Evolutionary conservation across 92 coral and sea anemone genomes (phyloP).

Genomic region (Pocillopora grandis): DNA sequence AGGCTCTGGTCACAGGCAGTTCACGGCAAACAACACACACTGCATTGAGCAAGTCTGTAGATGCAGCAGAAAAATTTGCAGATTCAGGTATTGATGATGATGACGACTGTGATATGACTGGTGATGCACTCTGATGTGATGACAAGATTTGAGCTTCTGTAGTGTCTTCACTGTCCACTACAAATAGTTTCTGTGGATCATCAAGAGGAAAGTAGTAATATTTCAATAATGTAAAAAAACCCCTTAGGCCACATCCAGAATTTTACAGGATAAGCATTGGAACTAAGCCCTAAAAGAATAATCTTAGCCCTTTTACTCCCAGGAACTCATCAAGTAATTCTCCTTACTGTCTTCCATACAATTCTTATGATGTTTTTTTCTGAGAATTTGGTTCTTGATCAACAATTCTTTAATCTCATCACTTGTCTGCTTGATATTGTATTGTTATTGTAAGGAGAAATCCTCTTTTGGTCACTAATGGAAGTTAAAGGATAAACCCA

Average conservation of each 20-base stretch:
- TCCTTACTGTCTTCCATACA: no score
- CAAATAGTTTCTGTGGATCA: conserved; percentile 55
- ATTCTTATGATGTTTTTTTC: no score
- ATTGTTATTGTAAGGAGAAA: no score
- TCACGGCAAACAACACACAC: conserved; percentile 83
- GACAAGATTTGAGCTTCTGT: not conserved
- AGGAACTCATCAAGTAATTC: no score
- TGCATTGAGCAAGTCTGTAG: conserved; percentile 43
- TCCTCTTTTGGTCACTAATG: no score
- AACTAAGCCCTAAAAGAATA: no score
- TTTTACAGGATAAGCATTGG: no score
- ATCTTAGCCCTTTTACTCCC: no score
- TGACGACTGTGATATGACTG: not conserved
- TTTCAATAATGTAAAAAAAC: not conserved
- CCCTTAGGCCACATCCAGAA: not conserved
- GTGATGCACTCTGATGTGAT: not conserved
- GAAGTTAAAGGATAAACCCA: no score
- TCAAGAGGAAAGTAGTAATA: not conserved
- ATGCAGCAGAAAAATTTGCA: not conserved
- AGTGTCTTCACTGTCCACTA: conserved; percentile 44
- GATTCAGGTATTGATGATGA: conserved; percentile 6
- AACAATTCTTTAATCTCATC: no score
- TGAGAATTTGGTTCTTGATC: no score
- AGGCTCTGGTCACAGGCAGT: conserved; percentile 82
- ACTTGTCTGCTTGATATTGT: no score